A percentile compares a stretch with the other conserved stretches of the same genome.
phyloP scores from a whole-genome alignment of 2,888 invertebrate species.

The Mythimna albipuncta region DNA sequence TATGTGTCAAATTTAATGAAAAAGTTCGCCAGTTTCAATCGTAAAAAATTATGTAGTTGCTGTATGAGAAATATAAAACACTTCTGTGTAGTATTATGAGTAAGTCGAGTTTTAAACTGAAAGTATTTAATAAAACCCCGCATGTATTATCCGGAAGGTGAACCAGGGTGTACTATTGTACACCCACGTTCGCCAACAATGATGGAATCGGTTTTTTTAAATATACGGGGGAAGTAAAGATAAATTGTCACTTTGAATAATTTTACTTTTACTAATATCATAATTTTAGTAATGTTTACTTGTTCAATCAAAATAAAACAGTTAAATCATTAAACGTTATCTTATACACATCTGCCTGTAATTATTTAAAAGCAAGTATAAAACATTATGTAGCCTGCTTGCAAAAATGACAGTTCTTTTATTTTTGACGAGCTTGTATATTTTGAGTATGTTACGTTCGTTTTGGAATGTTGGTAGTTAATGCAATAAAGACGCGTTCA shows the following conservation, averaged over 20 bases:
- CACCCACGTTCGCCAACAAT: constrained; percentile 1
- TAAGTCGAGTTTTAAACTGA: constrained; percentile 12
- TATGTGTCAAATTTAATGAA: constrained; percentile 53
- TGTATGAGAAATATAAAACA: constrained; percentile 19
- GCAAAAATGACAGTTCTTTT: background rate
- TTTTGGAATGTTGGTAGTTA: constrained; percentile 55
- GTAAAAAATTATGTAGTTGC: constrained; percentile 39
- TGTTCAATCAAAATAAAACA: constrained; percentile 26
- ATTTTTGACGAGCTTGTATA: background rate
- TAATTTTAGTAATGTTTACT: constrained; percentile 24
- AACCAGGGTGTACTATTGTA: constrained; percentile 24
- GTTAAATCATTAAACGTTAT: constrained; percentile 26
- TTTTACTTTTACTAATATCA: constrained; percentile 22
- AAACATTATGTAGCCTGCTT: constrained; percentile 1
- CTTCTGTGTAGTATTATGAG: constrained; percentile 23
- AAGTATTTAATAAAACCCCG: constrained; percentile 34
- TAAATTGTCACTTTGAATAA: constrained; percentile 13
- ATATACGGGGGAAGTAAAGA: constrained; percentile 11
- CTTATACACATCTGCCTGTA: constrained; percentile 29
- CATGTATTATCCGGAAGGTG: background rate
- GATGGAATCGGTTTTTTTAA: constrained; percentile 18
- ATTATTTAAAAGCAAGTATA: constrained; percentile 33
- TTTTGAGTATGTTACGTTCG: constrained; percentile 42
- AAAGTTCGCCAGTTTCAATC: constrained; percentile 41
- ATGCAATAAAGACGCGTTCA: constrained; percentile 59